phyloP scores from a whole-genome alignment of 2,113 vertebrate species.

The Amphiprion ocellaris region DNA sequence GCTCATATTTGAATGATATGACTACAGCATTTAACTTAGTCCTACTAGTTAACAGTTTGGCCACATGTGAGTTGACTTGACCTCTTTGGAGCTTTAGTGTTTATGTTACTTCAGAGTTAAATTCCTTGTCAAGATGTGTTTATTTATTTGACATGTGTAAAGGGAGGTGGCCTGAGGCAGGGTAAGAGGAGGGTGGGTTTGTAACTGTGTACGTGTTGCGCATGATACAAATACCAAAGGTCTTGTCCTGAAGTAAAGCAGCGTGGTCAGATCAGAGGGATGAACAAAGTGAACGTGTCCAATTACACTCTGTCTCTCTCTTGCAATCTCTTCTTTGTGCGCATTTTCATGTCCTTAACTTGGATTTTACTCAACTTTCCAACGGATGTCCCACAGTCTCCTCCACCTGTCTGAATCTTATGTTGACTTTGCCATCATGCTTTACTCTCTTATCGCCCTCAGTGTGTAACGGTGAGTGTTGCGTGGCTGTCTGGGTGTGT shows the following conservation, averaged over 20 bases:
- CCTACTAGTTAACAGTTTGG: not conserved
- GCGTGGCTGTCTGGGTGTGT: conserved; percentile 35
- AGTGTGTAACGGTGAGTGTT: conserved; percentile 26
- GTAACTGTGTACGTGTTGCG: conserved; percentile 15
- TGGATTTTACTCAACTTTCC: not conserved
- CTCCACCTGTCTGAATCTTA: conserved; percentile 26
- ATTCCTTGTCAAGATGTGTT: not conserved
- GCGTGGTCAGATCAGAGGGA: conserved; percentile 28
- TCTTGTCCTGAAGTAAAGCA: conserved; percentile 33
- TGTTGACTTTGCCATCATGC: conserved; percentile 35
- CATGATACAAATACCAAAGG: conserved; percentile 52
- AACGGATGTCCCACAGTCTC: not conserved
- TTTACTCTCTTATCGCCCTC: conserved; percentile 33
- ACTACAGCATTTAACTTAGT: not conserved
- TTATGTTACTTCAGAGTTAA: not conserved
- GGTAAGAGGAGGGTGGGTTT: conserved; percentile 1
- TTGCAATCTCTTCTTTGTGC: not conserved
- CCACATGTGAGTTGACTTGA: not conserved
- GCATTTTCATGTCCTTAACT: conserved; percentile 13
- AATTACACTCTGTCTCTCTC: conserved; percentile 17
- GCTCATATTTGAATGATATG: no score
- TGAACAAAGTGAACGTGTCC: conserved; percentile 23
- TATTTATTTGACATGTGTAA: not conserved
- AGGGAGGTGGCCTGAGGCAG: not conserved
- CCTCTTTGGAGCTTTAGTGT: not conserved